Evolutionary conservation across 2,113 vertebrate species (phyloP).

Genomic region (Amazona guildingii): DNA sequence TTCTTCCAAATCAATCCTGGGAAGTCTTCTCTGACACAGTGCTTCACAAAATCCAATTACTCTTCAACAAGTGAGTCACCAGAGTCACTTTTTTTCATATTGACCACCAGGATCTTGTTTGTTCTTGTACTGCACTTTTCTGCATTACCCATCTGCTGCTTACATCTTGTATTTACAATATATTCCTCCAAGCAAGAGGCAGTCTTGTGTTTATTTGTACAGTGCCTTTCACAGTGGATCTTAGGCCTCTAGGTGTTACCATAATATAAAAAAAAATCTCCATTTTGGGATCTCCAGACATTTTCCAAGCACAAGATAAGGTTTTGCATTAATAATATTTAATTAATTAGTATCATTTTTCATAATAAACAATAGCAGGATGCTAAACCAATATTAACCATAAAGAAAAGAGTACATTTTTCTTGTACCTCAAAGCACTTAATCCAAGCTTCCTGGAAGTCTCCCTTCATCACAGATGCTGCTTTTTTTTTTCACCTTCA

Average conservation of each 20-base stretch:
- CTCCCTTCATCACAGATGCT: not conserved
- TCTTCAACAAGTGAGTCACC: not conserved
- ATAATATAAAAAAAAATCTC: slow-evolving; percentile 48
- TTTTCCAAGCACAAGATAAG: not conserved
- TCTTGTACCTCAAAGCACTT: not conserved
- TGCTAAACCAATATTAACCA: not conserved
- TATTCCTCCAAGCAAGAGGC: not conserved
- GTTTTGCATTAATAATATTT: not conserved
- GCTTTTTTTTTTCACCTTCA: not conserved
- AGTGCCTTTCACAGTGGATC: not conserved
- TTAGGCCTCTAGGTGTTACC: slow-evolving; percentile 54
- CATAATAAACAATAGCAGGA: not conserved
- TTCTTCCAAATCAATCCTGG: not conserved
- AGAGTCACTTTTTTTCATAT: not conserved
- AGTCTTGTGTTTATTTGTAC: not conserved
- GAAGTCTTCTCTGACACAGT: not conserved
- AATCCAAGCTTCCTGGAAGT: not conserved
- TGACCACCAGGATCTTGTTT: not conserved
- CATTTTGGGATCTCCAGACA: not conserved
- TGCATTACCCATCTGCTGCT: not conserved
- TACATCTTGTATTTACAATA: not conserved
- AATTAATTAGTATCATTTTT: not conserved
- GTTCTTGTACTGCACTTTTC: not conserved
- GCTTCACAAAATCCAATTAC: not conserved
- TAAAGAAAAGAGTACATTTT: not conserved